phyloP scores from a whole-genome alignment of 2,113 vertebrate genomes.

The Brachypodius melanocephalos region DNA sequence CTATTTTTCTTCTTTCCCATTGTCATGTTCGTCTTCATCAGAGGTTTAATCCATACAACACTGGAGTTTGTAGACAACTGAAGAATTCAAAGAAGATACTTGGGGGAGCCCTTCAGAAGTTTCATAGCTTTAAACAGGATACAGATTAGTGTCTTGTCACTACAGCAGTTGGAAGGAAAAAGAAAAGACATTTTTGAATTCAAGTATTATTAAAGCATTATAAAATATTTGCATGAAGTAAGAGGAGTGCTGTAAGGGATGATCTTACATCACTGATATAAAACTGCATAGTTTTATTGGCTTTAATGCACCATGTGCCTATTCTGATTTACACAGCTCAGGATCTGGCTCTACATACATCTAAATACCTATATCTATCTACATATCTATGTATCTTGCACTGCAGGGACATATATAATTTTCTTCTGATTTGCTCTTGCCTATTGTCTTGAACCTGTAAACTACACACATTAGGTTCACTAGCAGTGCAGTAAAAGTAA shows the following conservation, averaged over 20 bases:
- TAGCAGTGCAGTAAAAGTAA: constrained; percentile 3
- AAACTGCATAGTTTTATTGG: background rate
- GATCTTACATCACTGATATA: background rate
- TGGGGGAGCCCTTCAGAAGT: background rate
- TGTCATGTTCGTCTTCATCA: constrained; percentile 28
- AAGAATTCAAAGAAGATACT: background rate
- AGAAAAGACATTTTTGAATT: background rate
- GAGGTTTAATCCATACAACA: background rate
- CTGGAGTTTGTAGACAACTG: background rate
- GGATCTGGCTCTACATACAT: background rate
- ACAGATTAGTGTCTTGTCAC: background rate
- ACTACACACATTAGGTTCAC: constrained; percentile 7
- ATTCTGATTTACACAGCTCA: background rate
- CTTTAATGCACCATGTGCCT: background rate
- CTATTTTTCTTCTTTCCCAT: background rate
- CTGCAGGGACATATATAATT: background rate
- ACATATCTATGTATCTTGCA: background rate
- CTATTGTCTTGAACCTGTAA: constrained; percentile 5
- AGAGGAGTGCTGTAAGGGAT: background rate
- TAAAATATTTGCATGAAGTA: background rate
- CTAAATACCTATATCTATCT: background rate
- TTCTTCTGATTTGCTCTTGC: background rate
- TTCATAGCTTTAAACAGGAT: background rate
- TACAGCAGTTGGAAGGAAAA: background rate
- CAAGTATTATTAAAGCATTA: constrained; percentile 2